These are phyloP conservation scores for Rhinophrynus dorsalis DNA, from an alignment of 2,797 vertebrate species.

Conservation along the genomic window DNA sequence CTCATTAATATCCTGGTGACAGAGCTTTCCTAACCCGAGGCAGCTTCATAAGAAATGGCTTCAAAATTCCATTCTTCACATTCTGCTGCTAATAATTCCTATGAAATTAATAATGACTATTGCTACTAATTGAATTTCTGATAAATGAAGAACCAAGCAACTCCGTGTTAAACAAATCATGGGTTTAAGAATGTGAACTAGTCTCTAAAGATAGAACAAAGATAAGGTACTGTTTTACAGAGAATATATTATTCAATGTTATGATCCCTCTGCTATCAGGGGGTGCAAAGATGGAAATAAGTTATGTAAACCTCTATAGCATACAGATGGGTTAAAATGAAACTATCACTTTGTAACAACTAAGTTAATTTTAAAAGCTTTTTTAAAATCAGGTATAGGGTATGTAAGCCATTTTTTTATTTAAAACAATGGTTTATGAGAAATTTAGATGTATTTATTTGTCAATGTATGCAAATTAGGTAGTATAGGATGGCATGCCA, in stretches of 20 bases:
- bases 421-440: too few species aligned
- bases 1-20: constrained; percentile 93
- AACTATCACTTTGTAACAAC: too few species aligned
- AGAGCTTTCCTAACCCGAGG: constrained; percentile 77
- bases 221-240: not conserved
- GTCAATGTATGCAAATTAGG: too few species aligned
- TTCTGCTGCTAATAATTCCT: constrained; percentile 74
- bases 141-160: constrained; percentile 58
- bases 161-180: constrained; percentile 46
- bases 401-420: too few species aligned
- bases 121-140: constrained; percentile 71
- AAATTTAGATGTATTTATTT: too few species aligned
- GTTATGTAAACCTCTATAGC: too few species aligned
- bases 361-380: too few species aligned
- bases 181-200: constrained; percentile 39
- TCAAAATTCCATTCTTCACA: constrained; percentile 70
- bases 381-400: too few species aligned
- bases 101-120: constrained; percentile 75
- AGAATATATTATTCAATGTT: not conserved
- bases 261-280: not conserved
- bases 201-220: constrained; percentile 9
- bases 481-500: too few species aligned
- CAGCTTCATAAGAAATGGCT: constrained; percentile 70
- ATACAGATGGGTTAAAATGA: too few species aligned
- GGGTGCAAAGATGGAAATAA: not conserved